Evolutionary conservation across 2,888 invertebrate species (phyloP).

Genomic region (Caenorhabditis drosophilae): DNA sequence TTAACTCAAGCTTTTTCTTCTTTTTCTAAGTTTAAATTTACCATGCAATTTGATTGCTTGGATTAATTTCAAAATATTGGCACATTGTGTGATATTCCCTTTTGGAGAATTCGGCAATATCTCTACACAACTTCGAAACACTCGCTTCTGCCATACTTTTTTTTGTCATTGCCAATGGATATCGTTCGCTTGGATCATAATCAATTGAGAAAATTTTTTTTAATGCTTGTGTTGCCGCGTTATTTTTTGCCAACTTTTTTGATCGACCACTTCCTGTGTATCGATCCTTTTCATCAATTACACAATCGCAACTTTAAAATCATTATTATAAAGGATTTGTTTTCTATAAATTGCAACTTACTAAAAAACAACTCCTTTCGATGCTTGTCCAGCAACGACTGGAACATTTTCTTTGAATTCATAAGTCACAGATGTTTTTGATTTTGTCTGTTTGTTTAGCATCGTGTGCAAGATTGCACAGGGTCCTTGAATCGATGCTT

Average conservation of each 20-base stretch:
- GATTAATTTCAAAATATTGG: constrained; percentile 6
- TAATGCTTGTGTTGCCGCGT: constrained; percentile 39
- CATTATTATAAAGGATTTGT: background rate
- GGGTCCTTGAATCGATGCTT: constrained; percentile 13
- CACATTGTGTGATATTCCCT: constrained; percentile 29
- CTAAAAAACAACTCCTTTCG: constrained; percentile 10
- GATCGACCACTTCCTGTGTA: constrained; percentile 41
- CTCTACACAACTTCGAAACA: constrained; percentile 9
- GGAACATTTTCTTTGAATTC: constrained; percentile 33
- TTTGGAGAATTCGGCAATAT: constrained; percentile 29
- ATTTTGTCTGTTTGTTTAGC: constrained; percentile 16
- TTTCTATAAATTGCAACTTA: constrained; percentile 14
- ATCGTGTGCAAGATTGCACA: constrained; percentile 18
- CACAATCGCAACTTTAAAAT: constrained; percentile 28
- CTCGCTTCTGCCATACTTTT: background rate
- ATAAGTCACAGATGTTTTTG: constrained; percentile 9
- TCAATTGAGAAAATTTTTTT: constrained; percentile 35
- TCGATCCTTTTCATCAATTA: constrained; percentile 19
- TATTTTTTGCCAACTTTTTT: constrained; percentile 50
- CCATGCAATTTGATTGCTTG: constrained; percentile 26
- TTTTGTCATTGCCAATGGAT: constrained; percentile 12
- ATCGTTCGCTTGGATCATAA: constrained; percentile 11
- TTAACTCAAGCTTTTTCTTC: background rate
- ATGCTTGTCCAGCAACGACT: constrained; percentile 12
- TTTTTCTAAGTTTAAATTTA: too few relatives aligned